A percentile compares a stretch with the other conserved stretches of the same genome.
Conservation (phyloP, 2,113 vertebrate species). For the Butorides virescens region DNA sequence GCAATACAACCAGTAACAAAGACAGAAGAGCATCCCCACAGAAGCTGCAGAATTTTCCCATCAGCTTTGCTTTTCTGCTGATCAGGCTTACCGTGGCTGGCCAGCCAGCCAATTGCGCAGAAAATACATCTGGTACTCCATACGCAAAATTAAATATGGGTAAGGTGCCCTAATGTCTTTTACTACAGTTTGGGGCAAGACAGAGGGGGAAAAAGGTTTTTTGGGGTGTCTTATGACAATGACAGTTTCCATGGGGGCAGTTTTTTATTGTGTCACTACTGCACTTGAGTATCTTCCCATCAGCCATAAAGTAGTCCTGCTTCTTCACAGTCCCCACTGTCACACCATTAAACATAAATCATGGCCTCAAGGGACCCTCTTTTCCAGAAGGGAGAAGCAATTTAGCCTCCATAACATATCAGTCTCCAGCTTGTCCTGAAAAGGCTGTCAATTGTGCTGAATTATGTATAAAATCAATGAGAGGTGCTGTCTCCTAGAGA, state of each 20-base stretch:
- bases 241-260: not conserved
- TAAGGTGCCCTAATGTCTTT: not conserved
- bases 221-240: not conserved
- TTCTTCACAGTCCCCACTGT: not conserved
- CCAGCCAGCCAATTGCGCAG: not conserved
- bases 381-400: constrained; percentile 61
- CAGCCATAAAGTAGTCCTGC: not conserved
- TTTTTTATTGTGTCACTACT: not conserved
- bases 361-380: constrained; percentile 31
- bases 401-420: constrained; percentile 56
- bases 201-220: not conserved
- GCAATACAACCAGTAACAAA: not conserved
- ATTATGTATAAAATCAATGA: constrained; percentile 58
- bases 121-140: not conserved
- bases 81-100: not conserved
- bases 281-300: not conserved
- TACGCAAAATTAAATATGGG: not conserved
- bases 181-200: not conserved
- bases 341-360: constrained; percentile 17
- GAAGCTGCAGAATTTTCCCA: not conserved
- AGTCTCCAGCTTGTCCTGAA: constrained; percentile 48
- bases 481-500: constrained; percentile 25
- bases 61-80: not conserved
- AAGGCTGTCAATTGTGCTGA: constrained; percentile 44
- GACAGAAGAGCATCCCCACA: not conserved